Evolutionary conservation across 2,113 vertebrate species (phyloP), one percentile per base, ranked within the genome.

Genomic region (Passerina amoena): DNA sequence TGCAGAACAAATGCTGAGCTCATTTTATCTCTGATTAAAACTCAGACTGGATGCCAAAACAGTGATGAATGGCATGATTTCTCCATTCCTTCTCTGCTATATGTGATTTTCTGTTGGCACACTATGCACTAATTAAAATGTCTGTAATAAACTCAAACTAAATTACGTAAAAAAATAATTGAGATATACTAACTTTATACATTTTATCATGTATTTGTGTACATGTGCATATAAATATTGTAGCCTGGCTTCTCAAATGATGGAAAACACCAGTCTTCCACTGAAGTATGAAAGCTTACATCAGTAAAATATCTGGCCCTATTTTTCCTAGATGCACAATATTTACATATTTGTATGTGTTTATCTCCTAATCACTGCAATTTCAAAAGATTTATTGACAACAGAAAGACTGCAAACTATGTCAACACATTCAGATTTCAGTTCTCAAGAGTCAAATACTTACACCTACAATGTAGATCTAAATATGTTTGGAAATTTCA

Each of bases 61-160:
- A 69, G n/a, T 72, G 70, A 84, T 40, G 75, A 94, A 75, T 79
- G 70, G 48, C n/a, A 76, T 23, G 37, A 60, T 85, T 90, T 91
- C 45, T 79, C 68, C 20, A 48, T 68, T 79, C 70, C 61, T 85
- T 71, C 48, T 90, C 57, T 80, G 53, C 12, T 90, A 69, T 59
- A 82, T 56, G 78, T 53, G 78, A 82, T 90, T 80, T 83, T 85
- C n/a, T 91, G 42, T 76, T 94, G 87, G 92, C 82, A 92, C 37
- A 80, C 28, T 60, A 22, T 18, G n/a, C 64, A 72, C 66, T 85
- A 96, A 96, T 94, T 97, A 95, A 94, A 96, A 90, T 48, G 68
- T 22, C 50, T 90, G 53, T 48, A 96, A 82, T 65, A 78, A 24
- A 89, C 30, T 75, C 56, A 38, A 94, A 90, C 3, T 37, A 75